Conservation (phyloP, 2,888 invertebrate species). For the Lasioglossum marginatum region DNA sequence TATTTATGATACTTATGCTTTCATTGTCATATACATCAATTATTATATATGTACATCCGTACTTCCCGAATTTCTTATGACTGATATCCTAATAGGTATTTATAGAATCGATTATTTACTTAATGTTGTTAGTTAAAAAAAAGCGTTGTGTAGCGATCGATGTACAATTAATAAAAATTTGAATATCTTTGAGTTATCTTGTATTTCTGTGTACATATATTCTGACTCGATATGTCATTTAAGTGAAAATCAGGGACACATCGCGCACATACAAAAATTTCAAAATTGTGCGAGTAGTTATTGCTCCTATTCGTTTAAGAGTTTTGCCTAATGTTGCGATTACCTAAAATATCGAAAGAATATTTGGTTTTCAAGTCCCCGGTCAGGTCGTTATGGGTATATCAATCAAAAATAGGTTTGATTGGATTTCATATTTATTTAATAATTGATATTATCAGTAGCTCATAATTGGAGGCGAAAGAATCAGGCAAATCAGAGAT, state of each 20-base stretch:
- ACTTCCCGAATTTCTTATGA: conserved; percentile 68
- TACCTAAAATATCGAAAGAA: background rate
- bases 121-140: conserved; percentile 70
- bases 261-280: background rate
- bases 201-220: conserved; percentile 24
- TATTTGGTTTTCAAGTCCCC: background rate
- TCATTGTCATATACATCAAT: conserved; percentile 58
- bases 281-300: background rate
- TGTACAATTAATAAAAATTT: conserved; percentile 69
- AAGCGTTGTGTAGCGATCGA: conserved; percentile 55
- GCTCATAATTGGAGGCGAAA: conserved; percentile 76
- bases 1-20: conserved; percentile 73
- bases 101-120: conserved; percentile 71
- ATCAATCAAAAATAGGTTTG: conserved; percentile 63
- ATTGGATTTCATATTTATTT: conserved; percentile 79
- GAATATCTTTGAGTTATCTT: conserved; percentile 57
- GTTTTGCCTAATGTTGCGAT: background rate
- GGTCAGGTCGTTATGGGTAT: conserved; percentile 38
- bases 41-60: conserved; percentile 56
- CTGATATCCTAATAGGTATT: conserved; percentile 73
- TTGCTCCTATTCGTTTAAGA: background rate
- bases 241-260: conserved; percentile 18
- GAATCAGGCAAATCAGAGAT: conserved; percentile 78
- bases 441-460: conserved; percentile 79
- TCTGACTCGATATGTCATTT: conserved; percentile 14